Evolutionary conservation across 2,888 invertebrate species (phyloP), one percentile per base, ranked within the genome.

Genomic region (Apodemia hepburni): DNA sequence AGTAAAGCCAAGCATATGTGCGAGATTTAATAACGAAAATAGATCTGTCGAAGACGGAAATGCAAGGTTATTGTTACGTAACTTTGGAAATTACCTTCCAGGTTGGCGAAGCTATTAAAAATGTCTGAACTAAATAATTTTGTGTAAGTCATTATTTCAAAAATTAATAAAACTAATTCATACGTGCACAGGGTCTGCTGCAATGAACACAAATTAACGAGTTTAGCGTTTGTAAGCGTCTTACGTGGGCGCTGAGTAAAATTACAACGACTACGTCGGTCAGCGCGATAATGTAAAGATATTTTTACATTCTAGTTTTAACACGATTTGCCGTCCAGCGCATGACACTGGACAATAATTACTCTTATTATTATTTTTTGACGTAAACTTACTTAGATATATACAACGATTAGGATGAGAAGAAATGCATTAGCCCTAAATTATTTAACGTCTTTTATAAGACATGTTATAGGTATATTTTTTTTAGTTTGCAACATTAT

Each of bases 141-240:
- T 45, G 70, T 66, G 17, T 69, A 64, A 62, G 68, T 68, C 69
- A 71, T 71, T 61, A 64, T 57, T 68, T 64, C 54, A 45, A 68
- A 65, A 67, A 64, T 69, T 65, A 66, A 59, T 35, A 33, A 66
- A 66, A 69, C 65, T 64, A 63, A 69, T 64, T 68, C 66, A 70
- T 69, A 70, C 73, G 73, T 70, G 72, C 67, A 65, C 66, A 66
- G 66, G 54, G 58, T 57, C 58, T 65, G 65, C 65, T 68, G 69
- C 67, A 68, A 66, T 70, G 63, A 66, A 66, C 68, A 69, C 72
- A 69, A 72, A 71, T 73, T 69, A 68, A 67, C 69, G 60, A 65
- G 67, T 70, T 64, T 65, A 64, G 66, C 63, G 59, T 58, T 51
- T 57, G 59, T 64, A 62, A 64, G 62, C 57, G 68, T 57, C 6